A percentile compares a stretch with the other conserved stretches of the same genome.
Evolutionary conservation across 2,797 vertebrate species (phyloP).

Genomic region (Odontamblyopus rebecca): DNA sequence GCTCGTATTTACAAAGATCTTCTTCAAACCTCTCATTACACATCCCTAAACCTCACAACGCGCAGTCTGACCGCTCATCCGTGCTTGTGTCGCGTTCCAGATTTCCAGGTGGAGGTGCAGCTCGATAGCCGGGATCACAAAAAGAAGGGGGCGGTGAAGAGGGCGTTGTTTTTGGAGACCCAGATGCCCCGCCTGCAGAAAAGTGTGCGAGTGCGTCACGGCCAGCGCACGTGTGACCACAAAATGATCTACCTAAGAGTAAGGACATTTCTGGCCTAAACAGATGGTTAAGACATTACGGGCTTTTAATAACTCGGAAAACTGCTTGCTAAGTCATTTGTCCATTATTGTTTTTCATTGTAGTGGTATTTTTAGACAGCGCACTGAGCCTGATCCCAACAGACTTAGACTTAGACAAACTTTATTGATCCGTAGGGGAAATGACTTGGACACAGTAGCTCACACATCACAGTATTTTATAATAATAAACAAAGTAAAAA

Average conservation of each 20-base stretch:
- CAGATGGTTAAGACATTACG: not conserved
- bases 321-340: not conserved
- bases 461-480: too few species aligned
- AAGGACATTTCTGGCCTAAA: conserved; percentile 21
- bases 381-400: too few species aligned
- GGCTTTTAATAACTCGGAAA: not conserved
- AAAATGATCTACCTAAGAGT: conserved; percentile 89
- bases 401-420: too few species aligned
- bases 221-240: conserved; percentile 76
- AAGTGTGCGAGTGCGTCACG: conserved; percentile 74
- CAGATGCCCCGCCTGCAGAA: conserved; percentile 75
- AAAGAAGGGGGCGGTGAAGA: conserved; percentile 83
- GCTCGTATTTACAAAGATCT: conserved; percentile 35
- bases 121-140: conserved; percentile 86
- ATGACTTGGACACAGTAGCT: too few species aligned
- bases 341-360: not conserved
- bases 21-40: conserved; percentile 43
- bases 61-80: conserved; percentile 48
- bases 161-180: conserved; percentile 85
- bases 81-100: conserved; percentile 64
- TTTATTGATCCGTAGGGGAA: too few species aligned
- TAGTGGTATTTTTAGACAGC: not conserved
- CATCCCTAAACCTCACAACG: conserved; percentile 41
- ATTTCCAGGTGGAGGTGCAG: conserved; percentile 87
- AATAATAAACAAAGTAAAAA: too few species aligned